Conservation (phyloP, 2,797 vertebrate species). For the Tolypeutes matacus region DNA sequence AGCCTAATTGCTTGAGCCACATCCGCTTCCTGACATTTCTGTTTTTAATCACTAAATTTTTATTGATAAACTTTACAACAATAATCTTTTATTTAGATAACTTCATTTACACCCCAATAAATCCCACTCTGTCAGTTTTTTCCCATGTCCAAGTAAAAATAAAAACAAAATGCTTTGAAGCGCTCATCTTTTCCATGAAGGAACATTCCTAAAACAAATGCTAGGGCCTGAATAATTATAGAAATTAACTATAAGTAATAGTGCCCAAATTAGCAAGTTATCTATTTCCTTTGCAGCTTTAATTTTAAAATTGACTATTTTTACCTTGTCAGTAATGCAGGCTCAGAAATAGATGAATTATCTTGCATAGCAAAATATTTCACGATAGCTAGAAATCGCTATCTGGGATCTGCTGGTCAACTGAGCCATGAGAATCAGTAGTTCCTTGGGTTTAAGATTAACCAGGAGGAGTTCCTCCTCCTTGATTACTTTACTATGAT, state of each 20-base stretch:
- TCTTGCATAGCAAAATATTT: neutral
- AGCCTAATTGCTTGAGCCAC: too few species aligned
- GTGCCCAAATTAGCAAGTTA: conserved; percentile 76
- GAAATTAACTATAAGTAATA: conserved; percentile 79
- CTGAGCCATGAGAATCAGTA: neutral
- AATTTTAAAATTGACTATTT: neutral
- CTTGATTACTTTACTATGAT: neutral
- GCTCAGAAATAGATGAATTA: conserved; percentile 21
- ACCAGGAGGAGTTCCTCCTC: neutral
- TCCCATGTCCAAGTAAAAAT: conserved; percentile 56
- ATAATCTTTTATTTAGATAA: conserved; percentile 73
- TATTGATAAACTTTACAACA: conserved; percentile 74
- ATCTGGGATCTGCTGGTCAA: neutral
- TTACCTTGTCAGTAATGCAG: neutral
- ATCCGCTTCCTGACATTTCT: neutral
- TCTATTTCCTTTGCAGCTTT: conserved; percentile 66
- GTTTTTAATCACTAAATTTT: conserved; percentile 71
- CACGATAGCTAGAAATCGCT: neutral
- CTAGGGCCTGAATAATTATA: conserved; percentile 40
- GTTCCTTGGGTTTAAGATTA: neutral
- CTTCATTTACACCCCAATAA: conserved; percentile 59
- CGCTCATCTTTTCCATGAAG: conserved; percentile 49
- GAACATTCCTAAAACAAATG: conserved; percentile 58
- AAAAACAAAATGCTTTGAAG: conserved; percentile 51
- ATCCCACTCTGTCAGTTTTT: conserved; percentile 43